These are phyloP conservation scores for Creontiades dilutus DNA, from an alignment of 2,888 invertebrate genomes.

Conservation along the genomic window DNA sequence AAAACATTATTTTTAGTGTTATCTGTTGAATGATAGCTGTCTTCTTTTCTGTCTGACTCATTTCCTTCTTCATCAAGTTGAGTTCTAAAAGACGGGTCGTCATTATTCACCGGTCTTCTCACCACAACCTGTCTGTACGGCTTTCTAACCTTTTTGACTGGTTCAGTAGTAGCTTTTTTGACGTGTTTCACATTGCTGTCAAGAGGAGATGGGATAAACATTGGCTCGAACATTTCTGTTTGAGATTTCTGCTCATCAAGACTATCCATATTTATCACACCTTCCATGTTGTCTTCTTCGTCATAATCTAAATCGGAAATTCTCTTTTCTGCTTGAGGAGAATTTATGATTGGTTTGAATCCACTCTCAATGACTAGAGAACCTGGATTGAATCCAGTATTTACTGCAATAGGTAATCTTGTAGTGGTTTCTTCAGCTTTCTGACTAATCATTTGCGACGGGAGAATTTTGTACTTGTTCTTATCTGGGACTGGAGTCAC, in stretches of 20 bases:
- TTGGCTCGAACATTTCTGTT: conserved; percentile 86
- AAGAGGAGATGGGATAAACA: conserved; percentile 89
- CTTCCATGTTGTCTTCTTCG: conserved; percentile 80
- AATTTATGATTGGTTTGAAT: conserved; percentile 88
- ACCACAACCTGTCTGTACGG: conserved; percentile 74
- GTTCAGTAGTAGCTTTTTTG: conserved; percentile 74
- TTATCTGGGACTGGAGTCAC: conserved; percentile 68
- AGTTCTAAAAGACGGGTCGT: conserved; percentile 73
- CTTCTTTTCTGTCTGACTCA: conserved; percentile 66
- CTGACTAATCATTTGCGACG: conserved; percentile 73
- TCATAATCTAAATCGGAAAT: conserved; percentile 79
- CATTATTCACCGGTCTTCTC: conserved; percentile 73
- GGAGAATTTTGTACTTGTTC: conserved; percentile 72
- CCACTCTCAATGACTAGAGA: conserved; percentile 91
- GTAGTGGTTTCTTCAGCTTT: conserved; percentile 72
- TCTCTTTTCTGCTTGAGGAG: conserved; percentile 81
- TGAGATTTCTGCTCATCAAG: conserved; percentile 78
- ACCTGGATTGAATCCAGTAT: conserved; percentile 85
- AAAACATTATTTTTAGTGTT: background rate
- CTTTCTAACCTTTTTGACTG: conserved; percentile 74
- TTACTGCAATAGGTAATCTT: conserved; percentile 74
- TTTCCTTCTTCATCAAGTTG: conserved; percentile 77
- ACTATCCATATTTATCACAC: conserved; percentile 77
- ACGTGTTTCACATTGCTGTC: conserved; percentile 80
- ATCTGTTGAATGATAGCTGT: background rate